A percentile compares a stretch with the other conserved stretches of the same genome.
These are phyloP conservation scores for Sturnira hondurensis DNA, from an alignment of 2,113 vertebrate species.

Conservation along the genomic window DNA sequence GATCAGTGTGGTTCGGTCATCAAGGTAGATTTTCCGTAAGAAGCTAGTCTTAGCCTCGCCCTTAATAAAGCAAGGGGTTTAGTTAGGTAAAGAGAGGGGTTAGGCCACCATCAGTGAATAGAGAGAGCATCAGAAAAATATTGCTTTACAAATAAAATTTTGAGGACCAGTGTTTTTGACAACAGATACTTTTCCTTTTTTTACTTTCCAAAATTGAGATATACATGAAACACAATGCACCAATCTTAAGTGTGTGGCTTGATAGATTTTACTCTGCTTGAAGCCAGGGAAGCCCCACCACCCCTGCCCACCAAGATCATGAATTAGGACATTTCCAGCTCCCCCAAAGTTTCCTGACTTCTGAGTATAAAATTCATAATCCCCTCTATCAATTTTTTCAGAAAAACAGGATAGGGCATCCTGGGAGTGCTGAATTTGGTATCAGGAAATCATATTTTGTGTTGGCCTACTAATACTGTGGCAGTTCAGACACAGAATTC, in stretches of 20 bases:
- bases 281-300: neutral
- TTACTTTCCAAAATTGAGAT: neutral
- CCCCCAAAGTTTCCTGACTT: neutral
- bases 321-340: neutral
- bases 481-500: neutral
- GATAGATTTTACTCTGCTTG: neutral
- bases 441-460: neutral
- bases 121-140: neutral
- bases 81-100: neutral
- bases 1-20: neutral
- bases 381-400: neutral
- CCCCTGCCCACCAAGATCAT: no score
- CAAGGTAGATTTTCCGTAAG: neutral
- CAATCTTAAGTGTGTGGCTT: neutral
- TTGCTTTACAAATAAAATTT: neutral
- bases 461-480: neutral
- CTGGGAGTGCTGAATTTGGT: neutral
- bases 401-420: neutral
- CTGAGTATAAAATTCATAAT: neutral
- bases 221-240: rapidly evolving
- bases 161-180: neutral
- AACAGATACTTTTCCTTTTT: neutral
- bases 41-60: neutral
- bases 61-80: neutral
- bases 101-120: neutral